Evolutionary conservation across 2,888 invertebrate genomes (phyloP), one percentile per base, ranked within the genome.

Genomic region (Diarsia dahlii): DNA sequence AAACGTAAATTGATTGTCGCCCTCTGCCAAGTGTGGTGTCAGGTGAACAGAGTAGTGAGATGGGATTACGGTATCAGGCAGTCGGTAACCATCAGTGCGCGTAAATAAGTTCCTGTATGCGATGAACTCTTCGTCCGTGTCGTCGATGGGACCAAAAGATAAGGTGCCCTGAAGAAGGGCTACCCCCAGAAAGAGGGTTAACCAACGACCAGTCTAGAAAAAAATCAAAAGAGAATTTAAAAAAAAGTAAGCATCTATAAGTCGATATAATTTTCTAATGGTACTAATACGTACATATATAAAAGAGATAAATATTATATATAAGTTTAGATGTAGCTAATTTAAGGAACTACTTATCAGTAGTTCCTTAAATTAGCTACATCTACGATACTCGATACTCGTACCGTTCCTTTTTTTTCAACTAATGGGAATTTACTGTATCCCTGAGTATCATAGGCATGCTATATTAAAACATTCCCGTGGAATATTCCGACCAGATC

Each of bases 31-130:
- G 81, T 97, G 95, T 0, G 97, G 97, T 0, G 92, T 93, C 9
- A 98, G 86, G 0, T 92, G 85, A 0, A 98, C 93, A 48, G 94
- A 92, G 82, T 98, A 98, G n/a, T 91, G 91, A 0, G 83, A 87
- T 0, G 98, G 98, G 2, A 74, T 76, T 0, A 97, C 94, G 0
- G 94, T 93, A 0, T 90, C 92, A 0, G 97, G 96, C 3, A 97
- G 91, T 12, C 97, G 94, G 85, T 95, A 97, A 9, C 89, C 87
- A 0, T 92, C 89, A 71, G 95, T 89, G 4, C 13, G 28, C 18
- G 1, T 1, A 18, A 60, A 3, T n/a, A 15, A 88, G 56, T 87
- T 85, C 6, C 85, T 86, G 76, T 93, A 95, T 48, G 92, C 87
- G 5, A 87, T 89, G 95, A 95, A 95, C 92, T 95, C 95, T 78